Conservation (phyloP, 2,113 vertebrate genomes). For the Cottus gobio region DNA sequence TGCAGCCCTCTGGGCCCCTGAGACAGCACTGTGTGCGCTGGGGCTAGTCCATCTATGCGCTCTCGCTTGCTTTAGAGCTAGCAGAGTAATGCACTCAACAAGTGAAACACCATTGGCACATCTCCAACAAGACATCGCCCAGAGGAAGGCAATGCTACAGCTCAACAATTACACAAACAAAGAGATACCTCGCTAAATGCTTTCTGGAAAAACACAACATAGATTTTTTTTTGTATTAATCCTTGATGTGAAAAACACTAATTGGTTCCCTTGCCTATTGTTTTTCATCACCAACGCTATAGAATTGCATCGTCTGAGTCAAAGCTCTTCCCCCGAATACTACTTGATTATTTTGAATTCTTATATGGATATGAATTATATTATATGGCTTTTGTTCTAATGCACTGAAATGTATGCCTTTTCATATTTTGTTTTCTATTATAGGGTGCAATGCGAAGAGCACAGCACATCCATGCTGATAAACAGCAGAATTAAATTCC, state of each 20-base stretch:
- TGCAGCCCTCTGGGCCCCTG: conserved; percentile 39
- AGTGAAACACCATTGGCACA: conserved; percentile 73
- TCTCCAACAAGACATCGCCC: conserved; percentile 76
- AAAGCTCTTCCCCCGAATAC: conserved; percentile 39
- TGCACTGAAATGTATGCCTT: neutral
- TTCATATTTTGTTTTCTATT: neutral
- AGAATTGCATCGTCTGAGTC: conserved; percentile 41
- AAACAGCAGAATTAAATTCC: conserved; percentile 22
- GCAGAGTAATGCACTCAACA: conserved; percentile 65
- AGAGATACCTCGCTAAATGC: conserved; percentile 75
- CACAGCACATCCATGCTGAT: neutral
- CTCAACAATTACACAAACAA: conserved; percentile 80
- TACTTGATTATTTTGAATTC: neutral
- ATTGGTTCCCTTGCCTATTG: conserved; percentile 78
- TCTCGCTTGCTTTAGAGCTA: conserved; percentile 37
- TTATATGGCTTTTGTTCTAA: neutral
- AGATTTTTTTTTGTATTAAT: conserved; percentile 31
- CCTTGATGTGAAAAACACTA: conserved; percentile 64
- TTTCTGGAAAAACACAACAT: conserved; percentile 74
- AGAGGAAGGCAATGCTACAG: conserved; percentile 68
- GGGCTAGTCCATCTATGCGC: conserved; percentile 48
- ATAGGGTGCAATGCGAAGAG: neutral
- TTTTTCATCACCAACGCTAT: conserved; percentile 66
- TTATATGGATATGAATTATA: neutral
- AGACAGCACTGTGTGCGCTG: conserved; percentile 45